A percentile compares a stretch with the other conserved stretches of the same genome.
Conservation (phyloP, 2,797 vertebrate genomes). For the Mus spretus region DNA sequence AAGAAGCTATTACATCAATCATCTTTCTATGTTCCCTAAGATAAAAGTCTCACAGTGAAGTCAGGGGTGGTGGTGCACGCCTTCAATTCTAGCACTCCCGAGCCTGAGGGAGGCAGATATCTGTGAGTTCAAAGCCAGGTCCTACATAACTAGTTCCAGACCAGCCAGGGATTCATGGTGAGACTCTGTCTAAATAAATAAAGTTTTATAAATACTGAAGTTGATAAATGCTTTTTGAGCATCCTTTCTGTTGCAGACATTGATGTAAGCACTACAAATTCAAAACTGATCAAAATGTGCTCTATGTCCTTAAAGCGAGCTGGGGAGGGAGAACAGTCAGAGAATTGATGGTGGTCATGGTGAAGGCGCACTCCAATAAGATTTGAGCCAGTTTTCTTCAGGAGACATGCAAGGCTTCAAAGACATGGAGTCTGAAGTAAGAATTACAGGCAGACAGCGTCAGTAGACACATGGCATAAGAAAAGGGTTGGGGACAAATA, state of each 20-base stretch:
- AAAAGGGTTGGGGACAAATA: no score
- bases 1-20: slow-evolving; percentile 44
- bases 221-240: slow-evolving; percentile 7
- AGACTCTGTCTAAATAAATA: not conserved
- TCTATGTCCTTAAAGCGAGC: slow-evolving; percentile 38
- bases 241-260: slow-evolving; percentile 35
- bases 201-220: not conserved
- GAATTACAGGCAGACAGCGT: not conserved
- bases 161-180: not conserved
- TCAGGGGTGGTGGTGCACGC: not conserved
- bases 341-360: not conserved
- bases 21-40: slow-evolving; percentile 38
- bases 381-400: slow-evolving; percentile 50
- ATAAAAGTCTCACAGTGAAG: slow-evolving; percentile 44
- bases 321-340: slow-evolving; percentile 25
- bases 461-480: slow-evolving; percentile 19
- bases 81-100: not conserved
- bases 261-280: slow-evolving; percentile 27
- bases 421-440: slow-evolving; percentile 39
- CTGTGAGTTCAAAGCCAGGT: not conserved
- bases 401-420: slow-evolving; percentile 53
- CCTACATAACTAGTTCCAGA: not conserved
- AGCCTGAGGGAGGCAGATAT: no score
- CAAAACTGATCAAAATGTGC: slow-evolving; percentile 27
- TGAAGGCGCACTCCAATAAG: slow-evolving; percentile 33